Evolutionary conservation across 2,797 vertebrate genomes (phyloP), one percentile per base, ranked within the genome.

Genomic region (Enteromius fasciolatus): DNA sequence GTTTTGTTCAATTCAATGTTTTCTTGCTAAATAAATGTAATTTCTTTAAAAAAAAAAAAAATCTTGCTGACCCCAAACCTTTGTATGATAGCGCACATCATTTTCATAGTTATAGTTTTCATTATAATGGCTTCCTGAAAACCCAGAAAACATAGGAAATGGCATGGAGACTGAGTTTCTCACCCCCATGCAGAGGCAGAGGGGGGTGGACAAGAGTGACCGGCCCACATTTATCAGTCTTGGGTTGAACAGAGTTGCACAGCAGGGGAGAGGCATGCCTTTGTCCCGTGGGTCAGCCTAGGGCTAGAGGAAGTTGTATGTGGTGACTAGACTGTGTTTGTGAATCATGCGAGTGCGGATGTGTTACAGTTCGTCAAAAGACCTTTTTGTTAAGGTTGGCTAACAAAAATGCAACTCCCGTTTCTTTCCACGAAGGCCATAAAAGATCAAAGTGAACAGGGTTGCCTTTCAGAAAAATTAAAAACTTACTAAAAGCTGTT

Each of bases 361-460:
- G 23, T 41, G 36, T 17, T 48, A 41, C 54, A 74, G 54, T 83
- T 78, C 44, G 78, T 78, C 70, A 61, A 77, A 80, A 39, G 54
- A 82, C 57, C 78, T 87, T 89, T 87, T 82, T 85, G 77, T 83
- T 0, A 52, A 84, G 85, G 84, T 73, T 67, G 61, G 50, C 76
- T 28, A 57, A 46, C 67, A 77, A 81, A 46, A 66, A 46, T 20
- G n/a, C 67, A 76, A 72, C 84, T 69, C 78, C 61, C 69, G 50
- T 83, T 84, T 84, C 81, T 79, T 83, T 84, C 76, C 77, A 87
- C 88, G 46, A 83, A 88, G 14, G 86, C 77, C 90, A 92, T 88
- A 87, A 89, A 89, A 89, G 80, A 87, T 89, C 84, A 89, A 89
- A 86, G 90, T 11, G 7, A 93, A 91, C 89, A 92, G 90, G 90